Evolutionary conservation across 2,888 invertebrate species (phyloP).

Genomic region (Lapara coniferarum): DNA sequence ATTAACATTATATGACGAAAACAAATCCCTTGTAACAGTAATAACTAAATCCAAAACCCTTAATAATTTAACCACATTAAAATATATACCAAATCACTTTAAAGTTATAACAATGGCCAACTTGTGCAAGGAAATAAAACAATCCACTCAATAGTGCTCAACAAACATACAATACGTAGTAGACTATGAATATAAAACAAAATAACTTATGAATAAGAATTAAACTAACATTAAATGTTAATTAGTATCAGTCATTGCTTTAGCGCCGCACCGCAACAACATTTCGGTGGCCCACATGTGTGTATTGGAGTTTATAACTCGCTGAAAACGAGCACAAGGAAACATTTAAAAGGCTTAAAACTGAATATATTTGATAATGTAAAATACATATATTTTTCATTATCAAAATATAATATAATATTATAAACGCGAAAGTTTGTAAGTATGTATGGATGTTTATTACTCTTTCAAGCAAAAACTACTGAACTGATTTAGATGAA

Average conservation of each 20-base stretch:
- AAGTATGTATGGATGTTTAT: too few species aligned
- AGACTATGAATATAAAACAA: slow-evolving; percentile 38
- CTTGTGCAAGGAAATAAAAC: slow-evolving; percentile 70
- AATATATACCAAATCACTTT: slow-evolving; percentile 58
- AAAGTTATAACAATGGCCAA: slow-evolving; percentile 72
- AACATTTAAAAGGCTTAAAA: background rate
- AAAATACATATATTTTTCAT: background rate
- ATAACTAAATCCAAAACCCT: slow-evolving; percentile 74
- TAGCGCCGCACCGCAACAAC: slow-evolving; percentile 15
- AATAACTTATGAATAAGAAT: slow-evolving; percentile 36
- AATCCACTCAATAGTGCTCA: slow-evolving; percentile 74
- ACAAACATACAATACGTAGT: slow-evolving; percentile 60
- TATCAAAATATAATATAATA: too few species aligned
- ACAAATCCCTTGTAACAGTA: slow-evolving; percentile 53
- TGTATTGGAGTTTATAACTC: background rate
- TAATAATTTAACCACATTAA: slow-evolving; percentile 69
- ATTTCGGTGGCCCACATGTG: slow-evolving; percentile 17
- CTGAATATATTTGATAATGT: background rate
- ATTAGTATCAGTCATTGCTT: slow-evolving; percentile 39
- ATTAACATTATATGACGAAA: slow-evolving; percentile 66
- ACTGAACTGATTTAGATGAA: too few species aligned
- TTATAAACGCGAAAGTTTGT: too few species aligned
- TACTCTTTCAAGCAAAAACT: too few species aligned
- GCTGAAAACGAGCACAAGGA: background rate
- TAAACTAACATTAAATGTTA: slow-evolving; percentile 24